phyloP scores from a whole-genome alignment of 1,140 invertebrate species.

The Yoshiicerus persimilis region DNA sequence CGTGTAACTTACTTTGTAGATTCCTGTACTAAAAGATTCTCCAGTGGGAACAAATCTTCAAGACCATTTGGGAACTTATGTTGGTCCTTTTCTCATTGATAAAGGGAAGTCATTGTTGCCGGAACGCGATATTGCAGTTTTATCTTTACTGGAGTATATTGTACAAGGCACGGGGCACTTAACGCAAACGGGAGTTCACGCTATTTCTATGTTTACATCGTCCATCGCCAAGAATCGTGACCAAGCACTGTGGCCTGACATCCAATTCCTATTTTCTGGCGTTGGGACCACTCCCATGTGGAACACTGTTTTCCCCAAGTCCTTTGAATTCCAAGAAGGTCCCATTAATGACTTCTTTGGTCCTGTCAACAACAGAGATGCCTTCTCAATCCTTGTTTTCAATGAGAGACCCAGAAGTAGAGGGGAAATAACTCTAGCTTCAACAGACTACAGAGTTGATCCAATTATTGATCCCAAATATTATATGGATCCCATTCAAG shows the following conservation, averaged over 20 bases:
- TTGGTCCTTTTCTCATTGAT: conserved; percentile 42
- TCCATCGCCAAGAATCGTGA: background rate
- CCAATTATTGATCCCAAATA: conserved; percentile 34
- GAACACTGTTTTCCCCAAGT: background rate
- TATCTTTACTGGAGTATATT: conserved; percentile 44
- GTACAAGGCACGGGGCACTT: conserved; percentile 35
- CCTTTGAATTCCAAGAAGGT: background rate
- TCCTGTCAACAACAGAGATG: background rate
- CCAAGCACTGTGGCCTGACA: conserved; percentile 26
- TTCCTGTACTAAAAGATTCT: conserved; percentile 51
- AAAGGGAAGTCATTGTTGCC: background rate
- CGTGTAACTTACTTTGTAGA: background rate
- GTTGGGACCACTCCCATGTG: background rate
- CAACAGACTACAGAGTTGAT: background rate
- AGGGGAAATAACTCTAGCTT: conserved; percentile 1
- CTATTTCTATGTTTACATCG: background rate
- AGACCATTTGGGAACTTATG: conserved; percentile 62
- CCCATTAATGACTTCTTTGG: background rate
- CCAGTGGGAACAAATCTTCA: conserved; percentile 66
- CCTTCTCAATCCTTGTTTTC: background rate
- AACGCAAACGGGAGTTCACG: background rate
- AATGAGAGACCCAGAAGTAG: background rate
- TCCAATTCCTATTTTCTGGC: background rate
- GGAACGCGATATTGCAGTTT: background rate
- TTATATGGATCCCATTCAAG: background rate